These are phyloP conservation scores for Beroe forskalii DNA, from an alignment of 37 sponge, comb jelly and placozoan genomes.

Conservation along the genomic window DNA sequence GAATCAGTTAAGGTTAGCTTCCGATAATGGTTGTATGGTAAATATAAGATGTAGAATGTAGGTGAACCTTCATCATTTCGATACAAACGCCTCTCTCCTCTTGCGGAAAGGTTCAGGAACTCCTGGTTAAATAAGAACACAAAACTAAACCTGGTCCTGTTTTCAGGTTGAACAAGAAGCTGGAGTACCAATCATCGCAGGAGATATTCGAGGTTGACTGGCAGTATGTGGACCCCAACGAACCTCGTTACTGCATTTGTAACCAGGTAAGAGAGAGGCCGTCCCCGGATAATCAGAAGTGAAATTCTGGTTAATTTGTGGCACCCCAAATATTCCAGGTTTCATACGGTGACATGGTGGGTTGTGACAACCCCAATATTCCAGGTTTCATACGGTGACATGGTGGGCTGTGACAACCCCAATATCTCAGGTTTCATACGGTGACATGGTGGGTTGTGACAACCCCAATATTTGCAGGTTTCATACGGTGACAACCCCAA, in stretches of 20 bases:
- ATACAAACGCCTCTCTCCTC: no score
- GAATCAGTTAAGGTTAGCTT: slow-evolving; percentile 36
- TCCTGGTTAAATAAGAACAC: no score
- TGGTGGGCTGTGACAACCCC: slow-evolving; percentile 98
- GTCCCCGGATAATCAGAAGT: no score
- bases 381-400: slow-evolving; percentile 95
- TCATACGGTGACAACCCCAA: slow-evolving; percentile 92
- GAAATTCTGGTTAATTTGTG: no score
- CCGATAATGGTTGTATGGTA: no score
- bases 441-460: slow-evolving; percentile 99
- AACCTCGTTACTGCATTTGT: slow-evolving; percentile 94
- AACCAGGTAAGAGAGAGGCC: slow-evolving; percentile 11
- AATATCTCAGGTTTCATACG: slow-evolving; percentile 86
- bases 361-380: slow-evolving; percentile 91
- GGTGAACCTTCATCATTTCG: no score
- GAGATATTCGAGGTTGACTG: slow-evolving; percentile 59
- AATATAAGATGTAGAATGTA: no score
- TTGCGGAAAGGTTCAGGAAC: no score
- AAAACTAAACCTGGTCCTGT: background rate
- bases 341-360: slow-evolving; percentile 99
- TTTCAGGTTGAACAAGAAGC: slow-evolving; percentile 56
- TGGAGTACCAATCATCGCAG: slow-evolving; percentile 59
- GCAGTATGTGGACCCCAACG: slow-evolving; percentile 87
- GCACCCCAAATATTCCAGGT: slow-evolving; percentile 71
- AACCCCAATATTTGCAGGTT: slow-evolving; percentile 83